Base-by-base conservation (phyloP, 2,797 vertebrate species). In the Cuculus canorus region DNA sequence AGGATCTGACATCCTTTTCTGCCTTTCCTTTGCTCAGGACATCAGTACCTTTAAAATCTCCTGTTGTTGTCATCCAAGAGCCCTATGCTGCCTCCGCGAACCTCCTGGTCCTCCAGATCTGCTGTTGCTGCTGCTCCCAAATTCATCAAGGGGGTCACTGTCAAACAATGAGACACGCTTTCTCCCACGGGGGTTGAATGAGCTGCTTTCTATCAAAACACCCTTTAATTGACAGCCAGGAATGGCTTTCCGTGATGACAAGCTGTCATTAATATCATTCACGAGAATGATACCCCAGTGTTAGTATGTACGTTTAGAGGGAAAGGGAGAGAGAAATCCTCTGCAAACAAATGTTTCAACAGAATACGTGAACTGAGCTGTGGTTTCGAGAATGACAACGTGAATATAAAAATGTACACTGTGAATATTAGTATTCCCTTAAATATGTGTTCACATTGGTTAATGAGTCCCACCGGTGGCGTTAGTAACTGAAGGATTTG, bases 401-500 rank as follows among this genome's bases (percentile, higher is more conserved):
- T 82, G 94, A 95, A 96, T 97, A 97, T 95, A 96, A 96, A 97
- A 96, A 96, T 90, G 90, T 96, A 94, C 87, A 7, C 87, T 97
- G 94, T 93, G 95, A 94, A 96, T 96, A 96, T 97, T 96, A 96
- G 92, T 94, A 92, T 97, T 97, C 95, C 95, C 94, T 96, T 96
- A 96, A 97, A 96, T 97, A 96, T 83, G 92, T 95, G 95, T 91
- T 96, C 94, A 89, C 5, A 10, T 96, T 92, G 89, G 92, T 96
- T 97, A 97, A 97, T 97, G 96, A 95, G 96, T 97, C 96, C 96
- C 97, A 94, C 86, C 0, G 94, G 97, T 90, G 92, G 94, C 21
- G 13, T 97, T 96, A 97, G 96, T 90, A 96, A 96, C 95, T 96
- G 96, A 95, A 97, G 93, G 96, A 97, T 97, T 97, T 97, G 95